These are phyloP conservation scores for Himalopsyche tibetana DNA, from an alignment of 2,888 invertebrate species.

Conservation along the genomic window DNA sequence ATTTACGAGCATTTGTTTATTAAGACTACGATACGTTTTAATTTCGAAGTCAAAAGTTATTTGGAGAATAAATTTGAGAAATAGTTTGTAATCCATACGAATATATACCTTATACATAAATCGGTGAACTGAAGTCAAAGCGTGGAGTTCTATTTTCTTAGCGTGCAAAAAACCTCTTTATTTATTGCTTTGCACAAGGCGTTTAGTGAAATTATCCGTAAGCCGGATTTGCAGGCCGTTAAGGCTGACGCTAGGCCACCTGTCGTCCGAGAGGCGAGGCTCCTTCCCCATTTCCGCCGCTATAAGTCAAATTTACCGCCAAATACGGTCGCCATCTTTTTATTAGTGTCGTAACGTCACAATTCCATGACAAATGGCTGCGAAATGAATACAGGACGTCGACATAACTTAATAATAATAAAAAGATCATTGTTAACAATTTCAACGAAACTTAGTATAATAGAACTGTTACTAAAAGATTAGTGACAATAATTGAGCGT, in stretches of 20 bases:
- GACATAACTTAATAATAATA: too few species aligned
- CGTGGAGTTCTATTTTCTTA: neutral
- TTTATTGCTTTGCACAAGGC: conserved; percentile 34
- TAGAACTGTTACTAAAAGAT: too few species aligned
- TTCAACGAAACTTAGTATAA: too few species aligned
- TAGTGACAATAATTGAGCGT: too few species aligned
- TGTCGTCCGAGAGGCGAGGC: conserved; percentile 21
- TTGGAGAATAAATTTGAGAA: too few species aligned
- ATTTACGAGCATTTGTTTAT: too few species aligned
- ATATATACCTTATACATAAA: too few species aligned
- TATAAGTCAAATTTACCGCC: conserved; percentile 28
- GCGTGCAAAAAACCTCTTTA: conserved; percentile 20
- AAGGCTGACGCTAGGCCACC: conserved; percentile 26
- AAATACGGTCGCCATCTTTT: conserved; percentile 34
- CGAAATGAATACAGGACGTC: too few species aligned
- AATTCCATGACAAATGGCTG: neutral
- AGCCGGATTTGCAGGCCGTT: conserved; percentile 34
- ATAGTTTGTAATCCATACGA: too few species aligned
- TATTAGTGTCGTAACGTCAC: conserved; percentile 22
- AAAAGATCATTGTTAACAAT: too few species aligned
- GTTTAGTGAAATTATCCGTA: conserved; percentile 34
- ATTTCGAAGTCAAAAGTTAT: too few species aligned
- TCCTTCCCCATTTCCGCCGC: conserved; percentile 2
- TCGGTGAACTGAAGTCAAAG: neutral
- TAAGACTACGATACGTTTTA: too few species aligned